Base-by-base conservation (phyloP, 2,888 invertebrate genomes). In the Alviniconcha strummeri region DNA sequence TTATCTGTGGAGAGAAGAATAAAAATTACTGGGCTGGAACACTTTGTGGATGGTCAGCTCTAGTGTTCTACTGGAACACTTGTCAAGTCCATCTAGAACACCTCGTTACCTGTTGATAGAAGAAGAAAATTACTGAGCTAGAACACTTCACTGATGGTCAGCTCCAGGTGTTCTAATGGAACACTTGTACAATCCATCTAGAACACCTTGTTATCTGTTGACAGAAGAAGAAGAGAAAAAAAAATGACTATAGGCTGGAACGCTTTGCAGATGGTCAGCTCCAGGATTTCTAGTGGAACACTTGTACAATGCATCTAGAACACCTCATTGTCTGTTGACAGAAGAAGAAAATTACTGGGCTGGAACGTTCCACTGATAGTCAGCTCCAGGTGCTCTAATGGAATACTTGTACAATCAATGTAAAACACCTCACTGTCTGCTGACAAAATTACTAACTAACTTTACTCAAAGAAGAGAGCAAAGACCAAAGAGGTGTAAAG, bases 391-490 rank as follows among this genome's bases (percentile, higher is more conserved):
- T 94, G 93, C 82, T 92, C 90, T 56, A 93, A 86, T 0, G 93
- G 90, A 19, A 90, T 85, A 64, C 89, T 88, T 1, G 90, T 89
- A 85, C 92, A 91, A 86, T 94, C 93, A 83, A 92, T 89, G 88
- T 92, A 93, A 82, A 91, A 90, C 36, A 94, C 92, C 83, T 94
- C 93, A 85, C 91, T 89, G 86, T 92, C 94, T 93, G 87, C 8
- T 88, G 81, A 80, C 13, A n/a, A 75, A 81, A 15, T 36, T 36
- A 36, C 36, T 36, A 36, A 36, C 36, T 36, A 36, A 36, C 36
- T 36, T 36, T 36, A 36, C 36, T 52, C 52, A 36, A 71, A n/a
- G n/a, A 71, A n/a, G n/a, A 71, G 15, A 71, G 8, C 17, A 71
- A 71, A 36, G 36, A 72, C 19, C 57, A 67, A 64, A 19, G 64